Evolutionary conservation across 1,140 invertebrate species (phyloP).

Genomic region (Anadara kagoshimensis): DNA sequence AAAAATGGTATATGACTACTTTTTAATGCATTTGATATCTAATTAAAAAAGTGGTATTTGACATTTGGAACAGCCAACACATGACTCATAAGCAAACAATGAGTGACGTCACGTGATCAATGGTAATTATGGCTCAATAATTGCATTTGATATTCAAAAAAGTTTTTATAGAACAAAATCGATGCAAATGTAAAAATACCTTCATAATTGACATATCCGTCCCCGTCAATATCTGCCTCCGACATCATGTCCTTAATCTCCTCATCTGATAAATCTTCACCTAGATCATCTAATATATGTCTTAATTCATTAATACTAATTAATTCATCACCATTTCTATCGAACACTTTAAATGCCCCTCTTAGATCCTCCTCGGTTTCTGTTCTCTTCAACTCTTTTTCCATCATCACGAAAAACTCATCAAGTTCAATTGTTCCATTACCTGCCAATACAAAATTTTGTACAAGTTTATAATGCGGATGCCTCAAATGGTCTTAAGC

Average conservation of each 20-base stretch:
- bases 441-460: constrained; percentile 63
- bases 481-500: no score
- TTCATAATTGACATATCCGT: constrained; percentile 55
- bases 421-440: constrained; percentile 87
- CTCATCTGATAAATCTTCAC: constrained; percentile 88
- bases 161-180: no score
- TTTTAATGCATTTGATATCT: no score
- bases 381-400: constrained; percentile 98
- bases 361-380: constrained; percentile 99
- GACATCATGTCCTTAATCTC: constrained; percentile 80
- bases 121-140: no score
- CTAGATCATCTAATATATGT: constrained; percentile 94
- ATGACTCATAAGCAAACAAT: no score
- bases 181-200: no score
- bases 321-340: constrained; percentile 90
- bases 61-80: no score
- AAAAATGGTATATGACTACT: no score
- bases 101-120: no score
- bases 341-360: constrained; percentile 98
- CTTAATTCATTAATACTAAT: constrained; percentile 91
- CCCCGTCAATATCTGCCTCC: constrained; percentile 55
- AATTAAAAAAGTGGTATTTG: no score
- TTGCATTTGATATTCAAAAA: no score
- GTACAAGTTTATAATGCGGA: no score
- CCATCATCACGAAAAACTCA: constrained; percentile 99